Evolutionary conservation across 2,797 vertebrate species (phyloP).

Genomic region (Bryconaethiops microstoma): DNA sequence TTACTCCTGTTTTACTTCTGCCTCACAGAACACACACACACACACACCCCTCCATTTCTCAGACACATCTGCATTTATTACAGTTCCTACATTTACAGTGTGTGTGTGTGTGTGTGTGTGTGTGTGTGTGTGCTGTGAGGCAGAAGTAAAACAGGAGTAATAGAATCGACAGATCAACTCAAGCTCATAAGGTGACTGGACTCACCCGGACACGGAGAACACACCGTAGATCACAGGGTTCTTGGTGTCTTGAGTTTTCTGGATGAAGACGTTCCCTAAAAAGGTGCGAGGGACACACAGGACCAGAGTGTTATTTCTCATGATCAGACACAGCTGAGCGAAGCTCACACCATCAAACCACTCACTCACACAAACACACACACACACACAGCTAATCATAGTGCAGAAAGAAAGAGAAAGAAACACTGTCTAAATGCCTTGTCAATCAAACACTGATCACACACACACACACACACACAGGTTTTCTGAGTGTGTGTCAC

Average conservation of each 20-base stretch:
- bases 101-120: too few relatives aligned
- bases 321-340: slow-evolving; percentile 54
- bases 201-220: slow-evolving; percentile 95
- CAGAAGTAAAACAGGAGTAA: too few relatives aligned
- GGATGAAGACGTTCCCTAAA: slow-evolving; percentile 95
- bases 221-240: slow-evolving; percentile 97
- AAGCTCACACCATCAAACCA: background rate
- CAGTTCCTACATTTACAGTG: too few relatives aligned
- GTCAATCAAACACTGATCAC: slow-evolving; percentile 53
- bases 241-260: slow-evolving; percentile 96
- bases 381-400: slow-evolving; percentile 10
- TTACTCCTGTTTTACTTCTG: too few relatives aligned
- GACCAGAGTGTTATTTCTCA: background rate
- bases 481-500: background rate
- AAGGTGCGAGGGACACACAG: background rate
- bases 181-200: slow-evolving; percentile 19
- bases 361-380: slow-evolving; percentile 12
- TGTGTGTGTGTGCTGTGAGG: too few relatives aligned
- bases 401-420: slow-evolving; percentile 21
- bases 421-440: background rate
- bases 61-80: too few relatives aligned
- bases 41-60: too few relatives aligned
- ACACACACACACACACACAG: slow-evolving; percentile 38
- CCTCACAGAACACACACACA: slow-evolving; percentile 65
- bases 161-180: too few relatives aligned